Evolutionary conservation across 92 coral and sea anemone genomes (phyloP), one percentile per base, ranked within the genome.

Genomic region (Zoanthus sociatus): DNA sequence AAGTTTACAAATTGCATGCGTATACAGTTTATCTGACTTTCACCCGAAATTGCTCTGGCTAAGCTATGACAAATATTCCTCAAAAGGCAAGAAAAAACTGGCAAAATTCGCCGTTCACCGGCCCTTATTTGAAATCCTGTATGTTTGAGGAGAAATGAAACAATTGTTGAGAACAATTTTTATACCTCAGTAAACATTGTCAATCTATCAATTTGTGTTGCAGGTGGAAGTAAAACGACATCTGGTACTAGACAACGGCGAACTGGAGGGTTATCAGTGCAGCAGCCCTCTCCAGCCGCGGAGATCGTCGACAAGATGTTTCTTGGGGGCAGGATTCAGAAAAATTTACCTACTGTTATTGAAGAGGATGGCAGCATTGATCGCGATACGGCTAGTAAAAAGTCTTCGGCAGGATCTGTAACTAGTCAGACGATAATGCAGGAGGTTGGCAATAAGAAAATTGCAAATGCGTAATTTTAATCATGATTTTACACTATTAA

Each of bases 291-390:
- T 37, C 67, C 71, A 26, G 76, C 94, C 44, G 44, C 92, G 45
- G 99, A 97, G 46, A 86, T 93, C 33, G 83, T 91, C 1, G 98
- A 97, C 89, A 95, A 96, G 66, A 97, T 97, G 98, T 93, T 97
- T 50, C 94, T 95, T 32, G 99, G 99, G 42, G 99, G 98, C 4
- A 91, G 97, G 83, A 86, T 96, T 60, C 95, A 94, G 89, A 90
- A 92, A 66, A 95, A 92, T 58, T 94, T 97, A 6, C 94, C 99
- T 11, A 95, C 98, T 10, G 98, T 97, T n/a, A 94, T 89, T 78
- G 99, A 97, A 71, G 99, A 97, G 86, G 98, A 89, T n/a, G 84
- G 83, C 88, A 78, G 77, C 63, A 87, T 56, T 30, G 98, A 94
- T 53, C 89, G 92, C 31, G 95, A 93, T 18, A 86, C 88, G 54